A percentile compares a stretch with the other conserved stretches of the same genome.
Evolutionary conservation across 2,888 invertebrate species (phyloP).

Genomic region (Petrophora chlorosata): DNA sequence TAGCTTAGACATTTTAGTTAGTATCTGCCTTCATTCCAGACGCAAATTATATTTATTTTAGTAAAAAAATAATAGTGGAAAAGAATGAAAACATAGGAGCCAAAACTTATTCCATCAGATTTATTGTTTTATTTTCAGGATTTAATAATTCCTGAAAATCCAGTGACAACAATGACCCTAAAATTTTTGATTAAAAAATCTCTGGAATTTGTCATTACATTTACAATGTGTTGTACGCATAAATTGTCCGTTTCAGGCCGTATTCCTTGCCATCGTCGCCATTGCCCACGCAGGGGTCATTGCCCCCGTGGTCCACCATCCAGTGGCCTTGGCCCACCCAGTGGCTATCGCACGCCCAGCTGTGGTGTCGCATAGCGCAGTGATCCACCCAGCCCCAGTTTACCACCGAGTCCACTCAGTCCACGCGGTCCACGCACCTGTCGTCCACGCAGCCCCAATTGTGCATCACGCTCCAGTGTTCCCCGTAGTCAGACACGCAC

Average conservation of each 20-base stretch:
- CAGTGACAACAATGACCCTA: neutral
- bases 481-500: conserved; percentile 27
- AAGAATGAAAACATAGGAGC: too few species aligned
- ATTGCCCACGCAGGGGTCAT: conserved; percentile 66
- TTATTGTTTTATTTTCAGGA: too few species aligned
- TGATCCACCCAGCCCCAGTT: conserved; percentile 39
- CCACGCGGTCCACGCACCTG: conserved; percentile 41
- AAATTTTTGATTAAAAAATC: conserved; percentile 1
- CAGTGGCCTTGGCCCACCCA: conserved; percentile 53
- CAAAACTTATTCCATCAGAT: too few species aligned
- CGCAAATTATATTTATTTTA: too few species aligned
- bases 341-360: conserved; percentile 53
- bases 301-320: conserved; percentile 59
- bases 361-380: conserved; percentile 47
- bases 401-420: conserved; percentile 40
- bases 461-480: conserved; percentile 61
- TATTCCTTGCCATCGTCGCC: conserved; percentile 71
- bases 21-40: too few species aligned
- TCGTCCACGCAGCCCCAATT: conserved; percentile 47
- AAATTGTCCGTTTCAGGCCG: conserved; percentile 54
- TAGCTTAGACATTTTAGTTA: too few species aligned
- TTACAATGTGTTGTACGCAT: conserved; percentile 24
- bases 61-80: too few species aligned
- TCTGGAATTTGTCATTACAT: neutral
- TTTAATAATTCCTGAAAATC: too few species aligned